Evolutionary conservation across 23 tunicate species (phyloP), one percentile per base, ranked within the genome.

Genomic region (Halocynthia roretzi): DNA sequence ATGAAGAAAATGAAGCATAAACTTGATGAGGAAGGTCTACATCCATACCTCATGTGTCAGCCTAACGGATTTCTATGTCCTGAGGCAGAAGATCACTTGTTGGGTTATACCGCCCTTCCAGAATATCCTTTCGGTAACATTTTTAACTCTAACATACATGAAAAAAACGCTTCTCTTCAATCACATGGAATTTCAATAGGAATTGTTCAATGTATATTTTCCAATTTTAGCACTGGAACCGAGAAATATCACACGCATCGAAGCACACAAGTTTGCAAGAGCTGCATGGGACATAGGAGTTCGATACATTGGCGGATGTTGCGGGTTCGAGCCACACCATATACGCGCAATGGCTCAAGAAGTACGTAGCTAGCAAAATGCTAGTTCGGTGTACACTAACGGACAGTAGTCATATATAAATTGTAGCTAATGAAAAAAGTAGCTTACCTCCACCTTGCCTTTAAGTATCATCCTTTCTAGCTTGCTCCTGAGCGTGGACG

Each of bases 271-370:
- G 81, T 89, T 89, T 61, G 76, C 96, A 60, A 73, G 96, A 76
- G 65, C 77, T 50, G 96, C 96, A 7, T 84, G 80, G 68, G 88
- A 89, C 6, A 48, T 89, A 2, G 96, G 96, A 51, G 96, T 81
- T 5, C 64, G 89, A 52, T 89, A 89, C 52, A 89, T 89, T 53
- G 96, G 96, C 22, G 96, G 96, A 10, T 89, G 96, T 70, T 89
- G 96, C 76, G 96, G 96, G 65, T 71, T 89, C 76, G 96, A 89
- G 60, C 85, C 96, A 6, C 96, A 89, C 62, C 96, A 89, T 64
- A 89, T 89, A 7, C 56, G 88, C 23, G 88, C 96, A 0, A 80
- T 89, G 17, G 82, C 96, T 10, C 89, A 89, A 62, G 96, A 89
- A 57, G 96, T 89, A 56, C 52, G 80, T 75, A 14, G 15, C 63